Evolutionary conservation across 2,113 vertebrate species (phyloP).

Genomic region (Merops nubicus): DNA sequence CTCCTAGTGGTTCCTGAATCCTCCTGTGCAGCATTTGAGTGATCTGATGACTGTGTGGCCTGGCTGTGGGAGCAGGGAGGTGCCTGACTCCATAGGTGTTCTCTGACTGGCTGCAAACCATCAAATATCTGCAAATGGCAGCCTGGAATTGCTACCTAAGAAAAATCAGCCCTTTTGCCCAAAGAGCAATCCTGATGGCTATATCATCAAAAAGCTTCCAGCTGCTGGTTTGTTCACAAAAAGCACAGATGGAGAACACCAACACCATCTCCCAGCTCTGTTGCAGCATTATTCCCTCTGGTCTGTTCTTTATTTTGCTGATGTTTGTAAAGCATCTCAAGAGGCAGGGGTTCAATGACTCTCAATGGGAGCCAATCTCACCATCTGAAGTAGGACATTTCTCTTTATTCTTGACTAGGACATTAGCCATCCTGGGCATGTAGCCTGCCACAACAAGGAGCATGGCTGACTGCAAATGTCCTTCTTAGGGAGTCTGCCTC

Average conservation of each 20-base stretch:
- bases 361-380: rapidly evolving
- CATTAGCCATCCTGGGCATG: background rate
- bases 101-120: background rate
- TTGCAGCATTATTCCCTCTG: background rate
- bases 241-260: background rate
- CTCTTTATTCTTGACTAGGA: background rate
- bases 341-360: background rate
- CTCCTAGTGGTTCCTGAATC: background rate
- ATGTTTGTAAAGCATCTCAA: background rate
- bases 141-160: background rate
- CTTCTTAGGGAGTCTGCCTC: background rate
- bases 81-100: background rate
- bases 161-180: background rate
- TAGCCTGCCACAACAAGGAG: background rate
- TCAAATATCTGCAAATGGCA: background rate
- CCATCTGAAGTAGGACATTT: background rate
- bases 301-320: background rate
- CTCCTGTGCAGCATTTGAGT: rapidly evolving
- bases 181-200: background rate
- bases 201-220: background rate
- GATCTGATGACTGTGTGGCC: background rate
- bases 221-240: background rate
- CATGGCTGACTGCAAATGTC: background rate
- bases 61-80: background rate
- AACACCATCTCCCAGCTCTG: background rate